Evolutionary conservation across 2,113 vertebrate genomes (phyloP), one percentile per base, ranked within the genome.

Genomic region (Corapipo altera): DNA sequence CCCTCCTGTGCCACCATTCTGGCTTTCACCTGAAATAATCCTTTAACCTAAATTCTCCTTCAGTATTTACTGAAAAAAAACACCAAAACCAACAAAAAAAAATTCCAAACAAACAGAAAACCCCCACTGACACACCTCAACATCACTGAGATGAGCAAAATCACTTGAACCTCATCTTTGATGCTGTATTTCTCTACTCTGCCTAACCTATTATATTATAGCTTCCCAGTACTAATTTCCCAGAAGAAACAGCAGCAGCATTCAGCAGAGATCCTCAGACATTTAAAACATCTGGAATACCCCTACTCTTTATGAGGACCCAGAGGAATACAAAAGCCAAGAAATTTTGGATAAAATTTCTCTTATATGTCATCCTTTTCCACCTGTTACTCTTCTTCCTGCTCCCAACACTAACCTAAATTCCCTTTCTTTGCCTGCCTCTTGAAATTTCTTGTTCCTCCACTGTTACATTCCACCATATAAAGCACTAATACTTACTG

Each of bases 401-500:
- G 9, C 33, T 7, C 32, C 37, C 44, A 75, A 30, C 23, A 49
- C 2, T 48, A 57, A 75, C 8, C 21, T 82, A 59, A 89, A 66
- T 33, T 35, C 33, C 19, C 37, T 69, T 76, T 76, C 32, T 41
- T 64, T 15, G 4, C 6, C 39, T 48, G 11, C 9, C 23, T 35
- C 64, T 51, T 67, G 12, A 90, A 70, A 77, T 48, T 37, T 70
- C 39, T 37, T n/a, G 24, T 32, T 62, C 33, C 3, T 78, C 24
- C 84, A 19, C 7, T 27, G 32, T 33, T 30, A 57, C 23, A 7
- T 12, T 73, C 23, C 8, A 35, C 8, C 43, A 62, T 22, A 51
- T 21, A n/a, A 41, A 75, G 41, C 37, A 43, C 37, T 71, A 57
- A 67, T 80, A 97, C 97, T 98, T 98, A 99, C 99, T 95, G 98